Evolutionary conservation across 2,888 invertebrate genomes (phyloP).

Genomic region (Spialia ferax): DNA sequence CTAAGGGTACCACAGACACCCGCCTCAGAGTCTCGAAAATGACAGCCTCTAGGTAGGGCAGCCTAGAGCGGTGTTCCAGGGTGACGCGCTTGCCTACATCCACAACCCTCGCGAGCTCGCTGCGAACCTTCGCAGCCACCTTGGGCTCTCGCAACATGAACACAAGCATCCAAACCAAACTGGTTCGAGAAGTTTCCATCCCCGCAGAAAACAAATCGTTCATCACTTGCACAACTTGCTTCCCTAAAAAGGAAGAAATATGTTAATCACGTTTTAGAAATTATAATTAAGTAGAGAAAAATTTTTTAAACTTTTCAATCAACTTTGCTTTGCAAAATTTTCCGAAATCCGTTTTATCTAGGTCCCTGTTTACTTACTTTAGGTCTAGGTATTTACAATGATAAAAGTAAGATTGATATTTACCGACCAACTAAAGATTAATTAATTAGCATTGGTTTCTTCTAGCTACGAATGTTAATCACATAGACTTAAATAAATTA

Average conservation of each 20-base stretch:
- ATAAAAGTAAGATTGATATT: too few species aligned
- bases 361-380: too few species aligned
- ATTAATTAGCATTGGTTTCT: too few species aligned
- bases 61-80: conserved; percentile 90
- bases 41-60: conserved; percentile 93
- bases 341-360: too few species aligned
- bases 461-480: too few species aligned
- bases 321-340: too few species aligned
- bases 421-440: too few species aligned
- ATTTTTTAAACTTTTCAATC: too few species aligned
- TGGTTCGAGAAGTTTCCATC: conserved; percentile 95
- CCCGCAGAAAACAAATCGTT: conserved; percentile 95
- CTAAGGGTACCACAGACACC: conserved; percentile 93
- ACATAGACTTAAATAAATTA: too few species aligned
- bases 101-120: conserved; percentile 91
- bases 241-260: conserved; percentile 88
- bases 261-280: too few species aligned
- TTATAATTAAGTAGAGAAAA: not conserved
- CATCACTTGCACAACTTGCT: conserved; percentile 94
- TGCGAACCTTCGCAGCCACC: conserved; percentile 90
- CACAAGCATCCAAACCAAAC: conserved; percentile 93
- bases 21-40: conserved; percentile 92
- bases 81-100: conserved; percentile 90
- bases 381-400: too few species aligned
- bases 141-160: conserved; percentile 93